A percentile compares a stretch with the other conserved stretches of the same genome.
phyloP scores from a whole-genome alignment of 2,797 vertebrate genomes.

The Hyperoplus immaculatus region DNA sequence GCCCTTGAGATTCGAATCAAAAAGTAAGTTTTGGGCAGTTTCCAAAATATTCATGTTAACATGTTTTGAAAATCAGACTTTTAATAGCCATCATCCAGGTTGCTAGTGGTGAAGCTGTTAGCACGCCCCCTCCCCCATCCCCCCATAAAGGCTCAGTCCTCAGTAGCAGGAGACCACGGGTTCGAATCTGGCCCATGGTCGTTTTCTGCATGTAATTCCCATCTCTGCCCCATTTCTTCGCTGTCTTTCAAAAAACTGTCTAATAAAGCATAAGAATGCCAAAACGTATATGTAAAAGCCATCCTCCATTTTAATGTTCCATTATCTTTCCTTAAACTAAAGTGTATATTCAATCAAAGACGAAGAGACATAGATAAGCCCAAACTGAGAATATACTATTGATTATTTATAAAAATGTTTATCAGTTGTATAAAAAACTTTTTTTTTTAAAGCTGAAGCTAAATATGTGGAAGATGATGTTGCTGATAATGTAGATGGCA shows the following conservation, averaged over 20 bases:
- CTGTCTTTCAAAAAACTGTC: no score
- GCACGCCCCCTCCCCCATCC: no score
- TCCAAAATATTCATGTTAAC: neutral
- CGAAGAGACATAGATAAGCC: neutral
- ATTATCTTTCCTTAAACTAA: neutral
- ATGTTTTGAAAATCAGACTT: no score
- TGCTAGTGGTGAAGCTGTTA: no score
- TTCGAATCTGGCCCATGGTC: no score
- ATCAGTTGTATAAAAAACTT: neutral
- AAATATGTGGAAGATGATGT: neutral
- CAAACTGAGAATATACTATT: neutral
- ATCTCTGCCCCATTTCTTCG: no score
- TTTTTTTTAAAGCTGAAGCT: neutral
- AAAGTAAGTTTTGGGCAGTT: constrained; percentile 85
- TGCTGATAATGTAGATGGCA: neutral
- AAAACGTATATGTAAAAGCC: neutral
- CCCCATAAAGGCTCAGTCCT: no score
- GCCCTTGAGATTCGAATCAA: constrained; percentile 95
- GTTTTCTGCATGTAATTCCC: no score
- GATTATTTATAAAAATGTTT: neutral
- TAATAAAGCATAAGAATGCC: no score
- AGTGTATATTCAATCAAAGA: neutral
- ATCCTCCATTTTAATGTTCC: neutral
- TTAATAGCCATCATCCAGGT: no score
- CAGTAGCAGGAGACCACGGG: no score